Evolutionary conservation across 2,888 invertebrate species (phyloP), one percentile per base, ranked within the genome.

Genomic region (Cephus spinipes): DNA sequence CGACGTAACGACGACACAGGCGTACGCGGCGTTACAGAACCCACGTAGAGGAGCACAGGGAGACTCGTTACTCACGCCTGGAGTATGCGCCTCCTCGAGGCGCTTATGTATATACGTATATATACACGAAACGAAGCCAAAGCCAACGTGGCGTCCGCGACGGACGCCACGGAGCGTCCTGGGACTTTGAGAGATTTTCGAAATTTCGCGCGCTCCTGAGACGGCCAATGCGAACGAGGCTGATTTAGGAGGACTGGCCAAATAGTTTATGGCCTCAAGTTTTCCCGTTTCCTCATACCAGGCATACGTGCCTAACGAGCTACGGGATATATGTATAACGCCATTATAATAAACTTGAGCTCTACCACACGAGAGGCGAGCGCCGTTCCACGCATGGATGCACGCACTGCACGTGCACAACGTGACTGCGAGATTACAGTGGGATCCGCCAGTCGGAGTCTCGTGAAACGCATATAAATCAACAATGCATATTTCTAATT

Each of bases 331-430:
- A 81, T 78, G 76, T 83, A 81, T 84, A 83, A 83, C 82, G 80
- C 79, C 79, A 82, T 84, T 82, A 83, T 82, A 82, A 84, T 84
- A 84, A 84, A 84, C 79, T 80, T 55, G 77, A 75, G 76, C 80
- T 81, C 77, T 75, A 79, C 78, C 77, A 73, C 71, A 78, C 34
- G 31, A 31, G 12, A n/a, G 55, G 31, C 74, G 77, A 73, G 75
- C 79, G 77, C 82, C 73, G 69, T 76, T 79, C 71, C 71, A 69
- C 69, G 80, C 76, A 40, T 40, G 73, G 76, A 79, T 33, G 78
- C 76, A 81, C 76, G n/a, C 36, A 75, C 82, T 31, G 73, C n/a
- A 73, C 34, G 77, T 74, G 34, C 69, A 32, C 73, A 69, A 40
- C 69, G 76, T 40, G 69, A 76, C 76, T 32, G 12, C 23, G n/a